A percentile compares a stretch with the other conserved stretches of the same genome.
Evolutionary conservation across 1,140 invertebrate genomes (phyloP).

Genomic region (Alviniconcha marisindica): DNA sequence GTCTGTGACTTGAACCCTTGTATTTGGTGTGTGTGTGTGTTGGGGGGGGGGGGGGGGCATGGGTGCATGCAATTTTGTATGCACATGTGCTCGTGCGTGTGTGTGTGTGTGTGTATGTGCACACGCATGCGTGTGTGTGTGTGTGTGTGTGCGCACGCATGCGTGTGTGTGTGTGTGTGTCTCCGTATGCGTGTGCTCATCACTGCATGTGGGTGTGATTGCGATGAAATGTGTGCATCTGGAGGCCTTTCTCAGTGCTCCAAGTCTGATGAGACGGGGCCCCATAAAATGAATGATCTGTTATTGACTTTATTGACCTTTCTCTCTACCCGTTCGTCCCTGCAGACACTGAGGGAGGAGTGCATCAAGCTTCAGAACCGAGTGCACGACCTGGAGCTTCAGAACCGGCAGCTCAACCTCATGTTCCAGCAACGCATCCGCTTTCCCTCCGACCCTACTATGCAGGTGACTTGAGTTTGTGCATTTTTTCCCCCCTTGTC

Average conservation of each 20-base stretch:
- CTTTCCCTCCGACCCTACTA: slow-evolving; percentile 50
- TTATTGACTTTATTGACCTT: not conserved
- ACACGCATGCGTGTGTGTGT: too few relatives aligned
- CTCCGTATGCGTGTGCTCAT: not conserved
- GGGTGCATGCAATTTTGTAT: not conserved
- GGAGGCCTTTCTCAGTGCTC: not conserved
- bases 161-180: not conserved
- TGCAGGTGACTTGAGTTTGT: slow-evolving; percentile 61
- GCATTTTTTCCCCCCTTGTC: not conserved
- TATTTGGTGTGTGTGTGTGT: not conserved
- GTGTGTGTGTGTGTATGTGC: too few relatives aligned
- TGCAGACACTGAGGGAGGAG: slow-evolving; percentile 75
- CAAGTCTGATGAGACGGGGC: not conserved
- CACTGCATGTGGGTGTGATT: not conserved
- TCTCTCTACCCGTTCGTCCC: not conserved
- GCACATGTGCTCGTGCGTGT: slow-evolving; percentile 24
- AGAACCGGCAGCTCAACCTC: slow-evolving; percentile 73
- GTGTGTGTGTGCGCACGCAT: too few relatives aligned
- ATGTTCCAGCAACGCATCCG: slow-evolving; percentile 67
- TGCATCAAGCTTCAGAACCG: slow-evolving; percentile 74
- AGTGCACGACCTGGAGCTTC: slow-evolving; percentile 75
- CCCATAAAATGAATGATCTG: not conserved
- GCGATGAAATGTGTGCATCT: not conserved
- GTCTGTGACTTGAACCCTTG: too few relatives aligned
- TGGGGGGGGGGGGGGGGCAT: not conserved